Base-by-base conservation (phyloP, 1,140 invertebrate species). In the Tribolium castaneum region DNA sequence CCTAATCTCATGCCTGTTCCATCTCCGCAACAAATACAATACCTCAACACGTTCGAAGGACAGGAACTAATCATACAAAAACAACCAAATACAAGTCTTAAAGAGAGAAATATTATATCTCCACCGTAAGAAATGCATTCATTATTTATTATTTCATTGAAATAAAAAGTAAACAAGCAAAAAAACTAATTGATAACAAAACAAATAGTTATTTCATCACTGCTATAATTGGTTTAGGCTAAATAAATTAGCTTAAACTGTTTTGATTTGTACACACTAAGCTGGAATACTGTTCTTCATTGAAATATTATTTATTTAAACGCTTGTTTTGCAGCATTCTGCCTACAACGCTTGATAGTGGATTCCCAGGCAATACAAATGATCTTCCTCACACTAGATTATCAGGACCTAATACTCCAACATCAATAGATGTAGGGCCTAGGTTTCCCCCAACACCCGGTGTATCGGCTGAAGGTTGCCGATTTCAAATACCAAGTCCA, bases 11-110 rank as follows among this genome's bases (percentile, higher is more conserved):
- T 98, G 95, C 96, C 96, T 51, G 96, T 98, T 80, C 97, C 97
- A 77, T 98, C 97, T 73, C 96, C 97, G 25, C 96, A 98, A 88
- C 96, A 97, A 90, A 97, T 98, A 86, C 96, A 96, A 82, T 98
- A 98, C 90, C 90, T 98, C 77, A 97, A 96, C 90, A 93, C 96
- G 76, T 98, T 98, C 88, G 96, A 98, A 90, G 96, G 96, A 54
- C 97, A 98, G 90, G 97, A 98, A 89, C 88, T 98, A 79, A 98
- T 96, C 71, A 98, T 98, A 88, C 97, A 98, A 86, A 98, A 98
- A 87, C 97, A 98, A 88, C 95, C 97, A 12, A 98, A 98, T 87
- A 96, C 95, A 22, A 95, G 94, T 85, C 87, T 96, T n/a, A 94
- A 87, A 82, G 86, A 87, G 77, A 83, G 86, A 70, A 87, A 86